These are phyloP conservation scores for Pectinophora gossypiella DNA, from an alignment of 1,140 invertebrate species.

Conservation along the genomic window DNA sequence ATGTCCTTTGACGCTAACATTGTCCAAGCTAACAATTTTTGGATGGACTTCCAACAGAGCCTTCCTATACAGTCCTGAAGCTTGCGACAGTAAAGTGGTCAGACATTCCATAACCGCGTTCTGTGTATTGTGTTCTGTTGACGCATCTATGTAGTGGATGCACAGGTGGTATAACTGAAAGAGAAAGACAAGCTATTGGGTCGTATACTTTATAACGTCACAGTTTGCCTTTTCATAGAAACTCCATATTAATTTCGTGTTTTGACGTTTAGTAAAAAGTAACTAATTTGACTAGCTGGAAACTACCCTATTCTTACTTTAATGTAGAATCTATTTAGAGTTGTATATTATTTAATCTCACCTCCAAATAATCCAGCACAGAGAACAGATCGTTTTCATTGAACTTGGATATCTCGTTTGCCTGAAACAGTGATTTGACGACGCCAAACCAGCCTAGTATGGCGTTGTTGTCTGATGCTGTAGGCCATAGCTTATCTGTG, in stretches of 20 bases:
- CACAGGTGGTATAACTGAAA: slow-evolving; percentile 88
- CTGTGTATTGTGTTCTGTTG: slow-evolving; percentile 89
- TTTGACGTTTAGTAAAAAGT: too few relatives aligned
- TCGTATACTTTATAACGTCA: too few relatives aligned
- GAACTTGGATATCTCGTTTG: slow-evolving; percentile 51
- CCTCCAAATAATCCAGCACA: slow-evolving; percentile 61
- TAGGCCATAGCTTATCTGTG: slow-evolving; percentile 57
- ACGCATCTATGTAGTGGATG: slow-evolving; percentile 80
- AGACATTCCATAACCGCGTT: slow-evolving; percentile 89
- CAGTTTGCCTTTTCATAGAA: too few relatives aligned
- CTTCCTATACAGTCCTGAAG: slow-evolving; percentile 77
- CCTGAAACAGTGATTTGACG: slow-evolving; percentile 57
- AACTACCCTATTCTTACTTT: too few relatives aligned
- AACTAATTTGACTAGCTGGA: too few relatives aligned
- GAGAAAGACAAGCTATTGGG: not conserved
- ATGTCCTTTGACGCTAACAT: slow-evolving; percentile 55
- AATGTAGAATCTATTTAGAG: not conserved
- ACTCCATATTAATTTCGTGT: too few relatives aligned
- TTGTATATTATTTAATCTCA: slow-evolving; percentile 13
- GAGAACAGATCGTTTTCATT: slow-evolving; percentile 51
- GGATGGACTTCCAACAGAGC: slow-evolving; percentile 75
- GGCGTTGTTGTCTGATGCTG: slow-evolving; percentile 32
- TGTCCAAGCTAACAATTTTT: slow-evolving; percentile 72
- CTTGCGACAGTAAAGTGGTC: slow-evolving; percentile 82
- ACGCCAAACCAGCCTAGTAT: slow-evolving; percentile 62